Base-by-base conservation (phyloP, 2,113 vertebrate genomes). In the Chamaetylas fuelleborni region DNA sequence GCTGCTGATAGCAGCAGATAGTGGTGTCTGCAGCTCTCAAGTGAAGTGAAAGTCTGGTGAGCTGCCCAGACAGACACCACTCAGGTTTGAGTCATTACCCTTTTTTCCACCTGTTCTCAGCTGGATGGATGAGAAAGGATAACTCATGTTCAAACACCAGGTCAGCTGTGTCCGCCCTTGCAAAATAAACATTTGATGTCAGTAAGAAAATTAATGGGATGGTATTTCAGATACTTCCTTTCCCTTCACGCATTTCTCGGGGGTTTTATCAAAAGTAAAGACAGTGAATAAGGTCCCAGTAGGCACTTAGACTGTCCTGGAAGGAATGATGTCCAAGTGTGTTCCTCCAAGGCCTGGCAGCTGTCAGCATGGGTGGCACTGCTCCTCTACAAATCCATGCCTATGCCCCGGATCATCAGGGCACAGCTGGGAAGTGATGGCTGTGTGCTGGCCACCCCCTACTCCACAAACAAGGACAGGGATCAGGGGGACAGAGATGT, bases 261-360 rank as follows among this genome's bases (percentile, higher is more conserved):
- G 62, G 42, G 22, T 31, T 84, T 96, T 96, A 97, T 95, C 87
- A 92, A 93, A 88, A 96, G 93, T 38, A 97, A 96, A 96, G 81
- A 86, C 69, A 88, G 79, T 89, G 92, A 96, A 92, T 93, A 12
- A 73, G 61, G 38, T 29, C 3, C 18, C 72, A 82, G 86, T 3
- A 95, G 87, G 79, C 85, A 73, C 50, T 57, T 33, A 1, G 86
- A 11, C 61, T 62, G 31, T 45, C 12, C 48, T 34, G 45, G 87
- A 61, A 61, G 79, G 73, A 36, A 31, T 0, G 0, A 25, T 88
- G 74, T 34, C 57, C 69, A 4, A 8, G 53, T 1, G 0, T 0
- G 0, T 51, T 62, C 60, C 0, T 0, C 50, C 34, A 23, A 62
- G 67, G 91, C 72, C 61, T 2, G 0, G 51, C 83, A 67, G 90